Percentiles rank a stretch among this genome's conserved stretches.
phyloP scores from a whole-genome alignment of 1,140 invertebrate species.

The Brachionus koreanus region DNA sequence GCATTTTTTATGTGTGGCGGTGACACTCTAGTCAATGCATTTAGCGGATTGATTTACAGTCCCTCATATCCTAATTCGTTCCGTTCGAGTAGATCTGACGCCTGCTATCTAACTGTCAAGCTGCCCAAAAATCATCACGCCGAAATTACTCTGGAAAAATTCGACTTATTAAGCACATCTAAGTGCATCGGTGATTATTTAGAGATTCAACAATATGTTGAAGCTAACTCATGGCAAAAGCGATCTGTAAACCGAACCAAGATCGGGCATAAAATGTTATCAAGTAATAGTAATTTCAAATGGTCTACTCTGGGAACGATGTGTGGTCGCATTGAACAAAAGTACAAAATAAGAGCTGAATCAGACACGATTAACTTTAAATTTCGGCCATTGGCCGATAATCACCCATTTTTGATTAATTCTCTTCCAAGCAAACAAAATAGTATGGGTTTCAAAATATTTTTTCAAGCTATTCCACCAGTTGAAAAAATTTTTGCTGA shows the following conservation, averaged over 20 bases:
- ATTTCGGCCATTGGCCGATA: not conserved
- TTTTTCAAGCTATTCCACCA: conserved; percentile 41
- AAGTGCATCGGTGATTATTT: conserved; percentile 37
- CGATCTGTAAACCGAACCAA: not conserved
- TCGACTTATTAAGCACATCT: conserved; percentile 6
- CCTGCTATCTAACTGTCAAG: conserved; percentile 33
- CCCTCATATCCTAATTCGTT: conserved; percentile 31
- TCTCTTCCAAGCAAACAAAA: not conserved
- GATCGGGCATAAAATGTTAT: not conserved
- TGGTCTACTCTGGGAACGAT: conserved; percentile 30
- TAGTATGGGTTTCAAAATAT: conserved; percentile 24
- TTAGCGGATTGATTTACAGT: conserved; percentile 28
- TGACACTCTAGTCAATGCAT: conserved; percentile 1
- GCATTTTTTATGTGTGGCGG: conserved; percentile 20
- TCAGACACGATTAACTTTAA: conserved; percentile 38
- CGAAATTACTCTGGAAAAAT: conserved; percentile 27
- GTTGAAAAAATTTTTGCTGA: not conserved
- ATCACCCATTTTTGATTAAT: not conserved
- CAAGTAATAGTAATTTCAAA: not conserved
- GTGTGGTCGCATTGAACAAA: conserved; percentile 27
- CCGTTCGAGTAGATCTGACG: not conserved
- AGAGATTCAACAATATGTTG: conserved; percentile 34
- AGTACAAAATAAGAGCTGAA: conserved; percentile 15
- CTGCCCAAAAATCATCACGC: conserved; percentile 43
- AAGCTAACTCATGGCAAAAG: not conserved